phyloP scores from a whole-genome alignment of 2,113 vertebrate species.

The Malurus alboscapulatus region DNA sequence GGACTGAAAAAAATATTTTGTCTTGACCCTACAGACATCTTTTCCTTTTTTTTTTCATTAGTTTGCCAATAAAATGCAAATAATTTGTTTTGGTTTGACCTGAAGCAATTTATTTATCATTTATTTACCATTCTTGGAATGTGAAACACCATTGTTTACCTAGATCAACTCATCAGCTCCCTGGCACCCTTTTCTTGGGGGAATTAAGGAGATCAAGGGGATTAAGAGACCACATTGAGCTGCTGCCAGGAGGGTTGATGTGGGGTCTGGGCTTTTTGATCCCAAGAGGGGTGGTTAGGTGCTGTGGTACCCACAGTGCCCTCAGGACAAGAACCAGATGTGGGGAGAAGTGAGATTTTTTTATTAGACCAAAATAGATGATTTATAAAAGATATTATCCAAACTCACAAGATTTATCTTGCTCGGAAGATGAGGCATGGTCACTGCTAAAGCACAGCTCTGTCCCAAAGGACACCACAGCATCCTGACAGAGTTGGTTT shows the following conservation, averaged over 20 bases:
- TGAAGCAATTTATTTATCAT: conserved; percentile 40
- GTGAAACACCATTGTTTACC: neutral
- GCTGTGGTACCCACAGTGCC: neutral
- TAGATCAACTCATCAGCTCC: neutral
- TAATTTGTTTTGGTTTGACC: conserved; percentile 36
- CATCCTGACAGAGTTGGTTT: neutral
- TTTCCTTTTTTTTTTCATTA: neutral
- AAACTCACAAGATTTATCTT: neutral
- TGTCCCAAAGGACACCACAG: neutral
- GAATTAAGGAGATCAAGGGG: conserved; percentile 28
- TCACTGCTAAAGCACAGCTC: neutral
- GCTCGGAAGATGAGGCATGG: neutral
- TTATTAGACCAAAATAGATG: neutral
- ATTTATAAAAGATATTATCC: neutral
- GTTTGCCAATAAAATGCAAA: conserved; percentile 25
- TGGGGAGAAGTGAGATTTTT: neutral
- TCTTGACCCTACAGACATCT: neutral
- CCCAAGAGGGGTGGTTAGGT: neutral
- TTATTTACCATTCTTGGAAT: conserved; percentile 45
- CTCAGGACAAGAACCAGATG: neutral
- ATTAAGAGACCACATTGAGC: neutral
- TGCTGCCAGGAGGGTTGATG: neutral
- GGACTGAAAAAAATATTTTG: neutral
- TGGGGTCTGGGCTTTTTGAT: neutral
- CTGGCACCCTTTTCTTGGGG: neutral